Evolutionary conservation across 1,140 invertebrate genomes (phyloP).

Genomic region (Ericerus pela): DNA sequence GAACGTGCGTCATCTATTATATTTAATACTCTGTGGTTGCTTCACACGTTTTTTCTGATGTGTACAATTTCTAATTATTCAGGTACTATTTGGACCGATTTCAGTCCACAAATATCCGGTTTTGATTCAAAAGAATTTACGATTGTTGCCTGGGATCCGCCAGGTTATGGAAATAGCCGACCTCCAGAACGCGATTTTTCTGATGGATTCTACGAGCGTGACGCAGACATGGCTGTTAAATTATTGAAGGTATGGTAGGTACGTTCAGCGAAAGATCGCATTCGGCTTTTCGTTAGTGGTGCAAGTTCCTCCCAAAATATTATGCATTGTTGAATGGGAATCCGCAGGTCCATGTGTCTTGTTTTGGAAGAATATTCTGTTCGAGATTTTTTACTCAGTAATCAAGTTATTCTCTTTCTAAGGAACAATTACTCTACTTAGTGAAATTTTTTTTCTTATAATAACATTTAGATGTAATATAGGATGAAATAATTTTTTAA

Average conservation of each 20-base stretch:
- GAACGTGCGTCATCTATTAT: no score
- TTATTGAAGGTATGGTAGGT: constrained; percentile 61
- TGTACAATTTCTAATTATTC: constrained; percentile 1
- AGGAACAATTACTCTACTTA: no score
- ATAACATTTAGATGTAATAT: not conserved
- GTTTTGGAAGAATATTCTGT: no score
- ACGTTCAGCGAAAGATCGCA: no score
- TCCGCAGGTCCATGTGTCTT: no score
- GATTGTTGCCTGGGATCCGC: constrained; percentile 72
- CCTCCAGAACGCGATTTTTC: constrained; percentile 58
- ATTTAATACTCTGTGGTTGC: no score
- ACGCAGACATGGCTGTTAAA: constrained; percentile 50
- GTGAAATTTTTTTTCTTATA: not conserved
- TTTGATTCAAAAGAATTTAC: constrained; percentile 52
- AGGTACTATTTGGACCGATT: constrained; percentile 63
- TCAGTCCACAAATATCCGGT: constrained; percentile 57
- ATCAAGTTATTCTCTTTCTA: no score
- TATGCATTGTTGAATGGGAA: no score
- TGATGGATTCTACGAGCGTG: constrained; percentile 52
- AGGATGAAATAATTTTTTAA: not conserved
- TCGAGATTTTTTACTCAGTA: no score
- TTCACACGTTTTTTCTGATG: no score
- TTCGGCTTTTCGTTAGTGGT: no score
- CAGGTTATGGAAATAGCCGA: constrained; percentile 69
- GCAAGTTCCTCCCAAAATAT: no score